phyloP scores from a whole-genome alignment of 2,888 invertebrate species.

The Ichneumoninae sp. region DNA sequence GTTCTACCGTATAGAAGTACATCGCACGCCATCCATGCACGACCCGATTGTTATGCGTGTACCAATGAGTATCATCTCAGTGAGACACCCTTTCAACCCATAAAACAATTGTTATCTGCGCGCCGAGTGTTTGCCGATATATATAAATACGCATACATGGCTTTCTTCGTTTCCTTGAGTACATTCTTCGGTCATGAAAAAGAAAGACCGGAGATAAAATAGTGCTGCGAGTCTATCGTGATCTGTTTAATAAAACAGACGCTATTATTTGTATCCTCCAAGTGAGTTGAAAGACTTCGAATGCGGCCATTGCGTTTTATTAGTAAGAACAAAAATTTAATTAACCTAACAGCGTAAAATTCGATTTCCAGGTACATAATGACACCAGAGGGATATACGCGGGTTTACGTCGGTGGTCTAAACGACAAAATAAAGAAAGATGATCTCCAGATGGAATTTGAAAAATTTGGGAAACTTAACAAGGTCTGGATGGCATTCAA shows the following conservation, averaged over 20 bases:
- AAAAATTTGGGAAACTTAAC: slow-evolving; percentile 96
- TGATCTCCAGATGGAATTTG: slow-evolving; percentile 95
- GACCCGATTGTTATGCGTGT: no score
- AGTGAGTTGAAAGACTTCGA: slow-evolving; percentile 19
- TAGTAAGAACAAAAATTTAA: slow-evolving; percentile 26
- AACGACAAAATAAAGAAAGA: slow-evolving; percentile 96
- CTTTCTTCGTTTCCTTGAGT: neutral
- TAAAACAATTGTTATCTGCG: neutral
- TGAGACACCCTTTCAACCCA: no score
- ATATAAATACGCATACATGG: neutral
- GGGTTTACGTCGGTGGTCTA: slow-evolving; percentile 96
- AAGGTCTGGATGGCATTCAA: slow-evolving; percentile 97
- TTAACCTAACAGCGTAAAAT: slow-evolving; percentile 33
- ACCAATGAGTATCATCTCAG: no score
- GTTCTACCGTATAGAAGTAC: no score
- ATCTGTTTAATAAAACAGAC: neutral
- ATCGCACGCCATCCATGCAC: no score
- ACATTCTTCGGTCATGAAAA: neutral
- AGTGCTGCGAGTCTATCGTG: slow-evolving; percentile 28
- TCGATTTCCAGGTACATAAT: slow-evolving; percentile 75
- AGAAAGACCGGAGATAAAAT: slow-evolving; percentile 2
- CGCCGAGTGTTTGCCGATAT: neutral
- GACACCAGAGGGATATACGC: slow-evolving; percentile 86
- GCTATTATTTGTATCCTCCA: slow-evolving; percentile 37
- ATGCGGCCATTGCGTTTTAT: neutral